phyloP scores from a whole-genome alignment of 1,140 invertebrate species.

The Drosophila nikananu region DNA sequence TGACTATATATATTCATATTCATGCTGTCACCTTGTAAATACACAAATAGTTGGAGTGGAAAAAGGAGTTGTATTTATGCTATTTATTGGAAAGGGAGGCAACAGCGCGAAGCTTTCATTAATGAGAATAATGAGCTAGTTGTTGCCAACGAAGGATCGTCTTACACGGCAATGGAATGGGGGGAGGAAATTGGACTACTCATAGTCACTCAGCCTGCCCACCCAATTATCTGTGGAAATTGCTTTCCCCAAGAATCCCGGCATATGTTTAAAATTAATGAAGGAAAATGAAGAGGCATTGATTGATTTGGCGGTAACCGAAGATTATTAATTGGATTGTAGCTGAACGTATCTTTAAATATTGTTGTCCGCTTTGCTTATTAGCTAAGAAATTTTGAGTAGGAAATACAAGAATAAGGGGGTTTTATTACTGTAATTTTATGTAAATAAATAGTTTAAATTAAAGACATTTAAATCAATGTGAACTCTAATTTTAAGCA shows the following conservation, averaged over 20 bases:
- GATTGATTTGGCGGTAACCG: conserved; percentile 58
- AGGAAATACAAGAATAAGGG: background rate
- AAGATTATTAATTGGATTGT: conserved; percentile 53
- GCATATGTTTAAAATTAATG: conserved; percentile 67
- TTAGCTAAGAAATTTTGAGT: too few species aligned
- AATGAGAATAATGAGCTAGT: conserved; percentile 63
- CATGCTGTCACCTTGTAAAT: conserved; percentile 29
- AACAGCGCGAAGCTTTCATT: conserved; percentile 58
- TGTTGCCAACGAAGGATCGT: conserved; percentile 22
- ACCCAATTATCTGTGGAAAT: conserved; percentile 72
- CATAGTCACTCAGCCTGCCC: conserved; percentile 7
- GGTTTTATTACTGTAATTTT: background rate
- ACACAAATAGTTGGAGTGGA: conserved; percentile 61
- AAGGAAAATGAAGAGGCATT: conserved; percentile 33
- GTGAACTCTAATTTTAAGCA: background rate
- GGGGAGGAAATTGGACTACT: conserved; percentile 7
- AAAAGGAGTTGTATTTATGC: conserved; percentile 52
- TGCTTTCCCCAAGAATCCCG: conserved; percentile 23
- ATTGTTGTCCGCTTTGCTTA: background rate
- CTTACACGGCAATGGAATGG: conserved; percentile 5
- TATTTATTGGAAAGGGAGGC: conserved; percentile 41
- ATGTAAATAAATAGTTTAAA: background rate
- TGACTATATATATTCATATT: conserved; percentile 48
- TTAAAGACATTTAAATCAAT: background rate
- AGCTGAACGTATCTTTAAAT: conserved; percentile 13